Conservation (phyloP, 1,140 invertebrate species). For the Ruditapes philippinarum region DNA sequence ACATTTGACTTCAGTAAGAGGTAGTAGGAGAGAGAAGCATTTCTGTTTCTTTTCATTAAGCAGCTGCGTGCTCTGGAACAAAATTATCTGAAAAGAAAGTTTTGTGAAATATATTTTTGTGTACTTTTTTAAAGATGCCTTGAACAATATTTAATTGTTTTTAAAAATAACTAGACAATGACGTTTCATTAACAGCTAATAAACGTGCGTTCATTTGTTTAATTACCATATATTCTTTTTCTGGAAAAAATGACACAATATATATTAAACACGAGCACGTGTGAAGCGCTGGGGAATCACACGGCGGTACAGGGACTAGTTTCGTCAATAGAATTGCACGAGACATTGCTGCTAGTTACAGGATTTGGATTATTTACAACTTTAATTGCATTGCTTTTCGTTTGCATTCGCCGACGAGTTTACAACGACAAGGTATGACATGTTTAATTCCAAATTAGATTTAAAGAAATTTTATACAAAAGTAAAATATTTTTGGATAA, state of each 20-base stretch:
- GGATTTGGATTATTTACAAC: slow-evolving; percentile 79
- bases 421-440: slow-evolving; percentile 80
- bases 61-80: too few relatives aligned
- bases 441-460: too few relatives aligned
- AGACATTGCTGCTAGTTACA: slow-evolving; percentile 76
- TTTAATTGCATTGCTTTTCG: slow-evolving; percentile 75
- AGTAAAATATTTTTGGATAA: too few relatives aligned
- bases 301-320: slow-evolving; percentile 71
- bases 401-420: slow-evolving; percentile 75
- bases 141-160: not conserved
- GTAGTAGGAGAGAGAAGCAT: too few relatives aligned
- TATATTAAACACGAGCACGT: slow-evolving; percentile 13
- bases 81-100: not conserved
- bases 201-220: not conserved
- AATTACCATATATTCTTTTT: not conserved
- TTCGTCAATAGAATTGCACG: slow-evolving; percentile 75
- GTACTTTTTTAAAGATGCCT: not conserved
- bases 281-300: not conserved
- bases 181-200: not conserved
- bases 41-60: too few relatives aligned
- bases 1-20: too few relatives aligned
- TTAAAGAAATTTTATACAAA: too few relatives aligned
- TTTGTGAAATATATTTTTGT: not conserved
- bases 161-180: not conserved
- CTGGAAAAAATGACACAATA: slow-evolving; percentile 1